phyloP scores from a whole-genome alignment of 2,797 vertebrate species.

The Peromyscus eremicus region DNA sequence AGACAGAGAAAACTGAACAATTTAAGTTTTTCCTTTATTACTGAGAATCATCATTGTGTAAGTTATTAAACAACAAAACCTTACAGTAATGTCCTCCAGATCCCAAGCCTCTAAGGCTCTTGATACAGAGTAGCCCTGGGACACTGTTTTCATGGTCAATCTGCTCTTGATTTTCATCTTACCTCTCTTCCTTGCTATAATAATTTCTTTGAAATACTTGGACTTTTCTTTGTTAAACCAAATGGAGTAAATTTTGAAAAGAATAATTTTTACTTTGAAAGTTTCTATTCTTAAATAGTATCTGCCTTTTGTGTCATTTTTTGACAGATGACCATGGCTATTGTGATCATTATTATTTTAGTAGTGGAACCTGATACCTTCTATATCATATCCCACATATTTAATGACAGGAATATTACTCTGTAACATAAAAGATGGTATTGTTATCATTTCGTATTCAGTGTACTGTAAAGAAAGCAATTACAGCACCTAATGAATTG shows the following conservation, averaged over 20 bases:
- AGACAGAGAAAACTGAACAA: not conserved
- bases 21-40: not conserved
- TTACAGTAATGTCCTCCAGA: not conserved
- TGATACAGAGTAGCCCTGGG: not conserved
- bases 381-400: not conserved
- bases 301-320: not conserved
- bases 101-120: not conserved
- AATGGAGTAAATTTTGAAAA: slow-evolving; percentile 50
- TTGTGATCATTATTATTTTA: not conserved
- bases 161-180: not conserved
- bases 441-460: not conserved
- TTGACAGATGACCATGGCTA: not conserved
- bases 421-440: not conserved
- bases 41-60: slow-evolving; percentile 1
- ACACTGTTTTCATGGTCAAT: not conserved
- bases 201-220: slow-evolving; percentile 43
- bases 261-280: slow-evolving; percentile 42
- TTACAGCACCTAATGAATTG: slow-evolving; percentile 19
- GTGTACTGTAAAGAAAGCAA: not conserved
- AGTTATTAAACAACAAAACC: not conserved
- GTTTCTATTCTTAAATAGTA: slow-evolving; percentile 1
- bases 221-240: slow-evolving; percentile 29
- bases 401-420: not conserved
- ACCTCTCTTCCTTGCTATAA: not conserved
- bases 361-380: not conserved